These are phyloP conservation scores for Pteruthius melanotis DNA, from an alignment of 2,113 vertebrate species.

Conservation along the genomic window DNA sequence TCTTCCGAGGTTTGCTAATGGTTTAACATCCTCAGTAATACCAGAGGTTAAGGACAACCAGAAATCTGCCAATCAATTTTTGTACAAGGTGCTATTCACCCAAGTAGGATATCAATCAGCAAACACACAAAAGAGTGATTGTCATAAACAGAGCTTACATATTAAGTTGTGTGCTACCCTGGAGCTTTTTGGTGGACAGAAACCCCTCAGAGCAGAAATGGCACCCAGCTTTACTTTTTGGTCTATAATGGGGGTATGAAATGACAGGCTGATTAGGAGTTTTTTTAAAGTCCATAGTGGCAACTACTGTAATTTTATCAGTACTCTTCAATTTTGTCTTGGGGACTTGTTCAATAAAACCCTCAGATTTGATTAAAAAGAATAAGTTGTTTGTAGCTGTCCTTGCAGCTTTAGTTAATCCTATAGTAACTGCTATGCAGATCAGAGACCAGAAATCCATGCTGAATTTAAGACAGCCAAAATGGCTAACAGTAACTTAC, in stretches of 20 bases:
- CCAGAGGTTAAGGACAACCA: neutral
- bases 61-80: neutral
- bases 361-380: neutral
- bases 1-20: neutral
- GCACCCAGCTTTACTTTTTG: constrained; percentile 2
- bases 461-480: neutral
- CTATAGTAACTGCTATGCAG: neutral
- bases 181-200: constrained; percentile 1
- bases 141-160: neutral
- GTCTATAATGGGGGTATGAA: neutral
- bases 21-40: neutral
- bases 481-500: neutral
- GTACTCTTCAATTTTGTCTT: neutral
- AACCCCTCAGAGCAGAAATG: constrained; percentile 2
- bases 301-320: neutral
- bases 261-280: neutral
- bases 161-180: neutral
- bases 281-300: neutral
- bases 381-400: neutral
- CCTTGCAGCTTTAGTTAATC: neutral
- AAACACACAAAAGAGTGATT: neutral
- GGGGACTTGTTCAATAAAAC: neutral
- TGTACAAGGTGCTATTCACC: neutral
- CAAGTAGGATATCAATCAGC: neutral
- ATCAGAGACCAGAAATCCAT: neutral